A percentile compares a stretch with the other conserved stretches of the same genome.
phyloP scores from a whole-genome alignment of 2,797 vertebrate genomes.

The Tapera naevia region DNA sequence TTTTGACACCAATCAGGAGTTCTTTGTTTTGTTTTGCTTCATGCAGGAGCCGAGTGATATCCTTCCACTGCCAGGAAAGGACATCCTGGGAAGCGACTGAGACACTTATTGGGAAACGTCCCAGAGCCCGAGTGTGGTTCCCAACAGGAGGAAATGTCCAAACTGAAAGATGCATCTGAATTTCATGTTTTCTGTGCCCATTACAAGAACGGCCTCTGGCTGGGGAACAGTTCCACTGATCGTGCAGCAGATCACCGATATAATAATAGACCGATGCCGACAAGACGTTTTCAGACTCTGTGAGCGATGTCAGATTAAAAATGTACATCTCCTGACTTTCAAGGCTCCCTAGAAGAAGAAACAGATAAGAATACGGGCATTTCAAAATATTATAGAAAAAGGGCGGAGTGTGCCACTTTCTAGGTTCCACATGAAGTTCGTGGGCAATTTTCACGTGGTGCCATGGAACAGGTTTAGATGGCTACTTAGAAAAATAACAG shows the following conservation, averaged over 20 bases:
- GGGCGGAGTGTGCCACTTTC: fast-evolving
- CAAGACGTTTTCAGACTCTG: conserved; percentile 90
- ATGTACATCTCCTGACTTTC: conserved; percentile 82
- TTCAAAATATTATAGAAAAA: neutral
- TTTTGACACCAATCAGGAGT: conserved; percentile 85
- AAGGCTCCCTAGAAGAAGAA: conserved; percentile 77
- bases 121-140: conserved; percentile 79
- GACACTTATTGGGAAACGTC: conserved; percentile 82
- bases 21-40: conserved; percentile 83
- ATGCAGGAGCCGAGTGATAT: conserved; percentile 86
- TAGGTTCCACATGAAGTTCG: neutral
- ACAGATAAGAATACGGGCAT: neutral
- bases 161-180: conserved; percentile 81
- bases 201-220: conserved; percentile 63
- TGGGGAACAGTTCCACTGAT: conserved; percentile 64
- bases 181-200: conserved; percentile 57
- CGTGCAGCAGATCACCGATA: conserved; percentile 80
- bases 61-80: conserved; percentile 90
- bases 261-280: conserved; percentile 91
- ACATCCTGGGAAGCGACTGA: conserved; percentile 76
- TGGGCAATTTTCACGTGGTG: neutral
- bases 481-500: neutral
- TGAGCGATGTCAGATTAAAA: conserved; percentile 94
- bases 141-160: conserved; percentile 82
- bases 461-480: neutral